Evolutionary conservation across 2,888 invertebrate genomes (phyloP).

Genomic region (Furcula furcula): DNA sequence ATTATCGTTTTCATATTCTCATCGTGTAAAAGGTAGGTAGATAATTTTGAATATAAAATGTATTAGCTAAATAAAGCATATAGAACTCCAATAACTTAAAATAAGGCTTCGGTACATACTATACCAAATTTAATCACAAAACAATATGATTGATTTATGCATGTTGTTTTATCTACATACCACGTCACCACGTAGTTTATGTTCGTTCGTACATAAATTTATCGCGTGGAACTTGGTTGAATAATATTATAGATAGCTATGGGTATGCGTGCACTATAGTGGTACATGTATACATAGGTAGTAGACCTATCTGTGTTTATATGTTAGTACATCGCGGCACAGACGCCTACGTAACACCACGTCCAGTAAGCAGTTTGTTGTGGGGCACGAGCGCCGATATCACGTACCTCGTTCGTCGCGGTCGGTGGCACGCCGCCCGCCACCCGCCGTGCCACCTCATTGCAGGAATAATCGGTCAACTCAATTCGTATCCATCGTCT

Average conservation of each 20-base stretch:
- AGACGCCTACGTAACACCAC: conserved; percentile 78
- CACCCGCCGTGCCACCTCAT: conserved; percentile 70
- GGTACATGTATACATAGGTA: conserved; percentile 33
- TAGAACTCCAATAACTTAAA: too few relatives aligned
- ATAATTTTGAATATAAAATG: too few relatives aligned
- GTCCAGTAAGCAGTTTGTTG: conserved; percentile 81
- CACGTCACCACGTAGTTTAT: conserved; percentile 2
- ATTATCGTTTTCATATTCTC: too few relatives aligned
- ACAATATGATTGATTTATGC: too few relatives aligned
- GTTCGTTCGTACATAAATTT: conserved; percentile 29
- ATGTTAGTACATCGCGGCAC: conserved; percentile 66
- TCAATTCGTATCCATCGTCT: conserved; percentile 43
- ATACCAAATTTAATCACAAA: too few relatives aligned
- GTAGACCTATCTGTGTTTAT: conserved; percentile 55
- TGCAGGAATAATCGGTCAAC: conserved; percentile 76
- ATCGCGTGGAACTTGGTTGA: conserved; percentile 47
- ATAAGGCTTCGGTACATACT: too few relatives aligned
- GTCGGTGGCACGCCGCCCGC: conserved; percentile 62
- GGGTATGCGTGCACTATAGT: conserved; percentile 32
- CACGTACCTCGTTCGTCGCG: conserved; percentile 73
- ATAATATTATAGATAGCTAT: conserved; percentile 21
- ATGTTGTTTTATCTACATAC: not conserved
- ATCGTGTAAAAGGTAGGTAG: too few relatives aligned
- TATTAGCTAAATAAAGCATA: too few relatives aligned
- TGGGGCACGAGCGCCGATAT: conserved; percentile 79